A percentile compares a stretch with the other conserved stretches of the same genome.
These are phyloP conservation scores for Zaprionus nigranus DNA, from an alignment of 1,140 invertebrate genomes.

Conservation along the genomic window DNA sequence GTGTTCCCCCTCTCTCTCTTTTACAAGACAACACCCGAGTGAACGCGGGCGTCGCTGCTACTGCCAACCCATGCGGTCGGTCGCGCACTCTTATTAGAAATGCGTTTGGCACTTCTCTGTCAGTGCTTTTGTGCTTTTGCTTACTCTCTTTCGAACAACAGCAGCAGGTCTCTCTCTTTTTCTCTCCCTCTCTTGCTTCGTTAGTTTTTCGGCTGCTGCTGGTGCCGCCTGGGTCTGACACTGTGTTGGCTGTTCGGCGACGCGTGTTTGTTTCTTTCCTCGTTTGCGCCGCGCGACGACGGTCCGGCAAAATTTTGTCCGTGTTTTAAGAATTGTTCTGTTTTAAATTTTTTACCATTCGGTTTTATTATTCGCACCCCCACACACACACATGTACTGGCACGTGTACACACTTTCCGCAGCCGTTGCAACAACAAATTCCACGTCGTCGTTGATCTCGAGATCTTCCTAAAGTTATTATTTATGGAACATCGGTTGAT, in stretches of 20 bases:
- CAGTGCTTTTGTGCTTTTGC: conserved; percentile 23
- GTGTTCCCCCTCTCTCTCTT: background rate
- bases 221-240: conserved; percentile 38
- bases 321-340: conserved; percentile 72
- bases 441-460: conserved; percentile 36
- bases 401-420: conserved; percentile 44
- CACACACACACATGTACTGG: conserved; percentile 32
- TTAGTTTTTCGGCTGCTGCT: conserved; percentile 62
- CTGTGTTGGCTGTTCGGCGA: conserved; percentile 47
- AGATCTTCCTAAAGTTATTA: conserved; percentile 28
- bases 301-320: conserved; percentile 73
- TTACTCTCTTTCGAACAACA: conserved; percentile 25
- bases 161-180: conserved; percentile 23
- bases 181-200: conserved; percentile 40
- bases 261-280: conserved; percentile 79
- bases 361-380: conserved; percentile 56
- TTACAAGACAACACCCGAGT: conserved; percentile 47
- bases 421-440: conserved; percentile 40
- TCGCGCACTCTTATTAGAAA: conserved; percentile 45
- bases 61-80: conserved; percentile 3
- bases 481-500: conserved; percentile 28
- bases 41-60: conserved; percentile 33
- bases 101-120: conserved; percentile 41
- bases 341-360: conserved; percentile 71
- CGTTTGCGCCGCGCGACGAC: conserved; percentile 76